Conservation (phyloP, 2,888 invertebrate species). For the Ligdia adustata region DNA sequence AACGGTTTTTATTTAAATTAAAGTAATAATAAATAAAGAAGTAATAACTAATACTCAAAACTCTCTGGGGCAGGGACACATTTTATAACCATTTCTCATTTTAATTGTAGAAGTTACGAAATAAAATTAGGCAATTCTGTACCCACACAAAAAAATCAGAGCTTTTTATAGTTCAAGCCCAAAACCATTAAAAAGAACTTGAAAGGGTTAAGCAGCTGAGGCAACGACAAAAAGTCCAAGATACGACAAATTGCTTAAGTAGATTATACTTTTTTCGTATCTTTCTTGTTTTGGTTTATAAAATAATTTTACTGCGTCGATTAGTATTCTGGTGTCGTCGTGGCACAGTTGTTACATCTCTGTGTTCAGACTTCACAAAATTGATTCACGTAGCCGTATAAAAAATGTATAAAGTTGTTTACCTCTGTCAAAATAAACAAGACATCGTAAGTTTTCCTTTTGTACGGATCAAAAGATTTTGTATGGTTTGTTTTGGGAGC, state of each 20-base stretch:
- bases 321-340: conserved; percentile 38
- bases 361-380: conserved; percentile 35
- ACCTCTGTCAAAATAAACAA: conserved; percentile 39
- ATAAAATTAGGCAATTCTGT: no score
- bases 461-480: conserved; percentile 33
- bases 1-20: no score
- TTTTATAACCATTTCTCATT: no score
- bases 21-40: no score
- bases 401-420: conserved; percentile 38
- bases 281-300: conserved; percentile 39
- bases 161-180: conserved; percentile 39
- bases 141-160: conserved; percentile 35
- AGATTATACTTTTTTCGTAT: conserved; percentile 41
- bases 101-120: no score
- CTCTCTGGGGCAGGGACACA: no score
- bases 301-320: conserved; percentile 33
- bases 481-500: conserved; percentile 23
- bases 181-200: conserved; percentile 49
- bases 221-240: conserved; percentile 42
- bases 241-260: conserved; percentile 44
- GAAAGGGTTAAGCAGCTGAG: conserved; percentile 45
- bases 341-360: conserved; percentile 33
- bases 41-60: no score
- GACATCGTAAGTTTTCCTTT: conserved; percentile 26
- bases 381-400: conserved; percentile 33